A percentile compares a stretch with the other conserved stretches of the same genome.
phyloP scores from a whole-genome alignment of 2,888 invertebrate species.

The Tiliacea aurago region DNA sequence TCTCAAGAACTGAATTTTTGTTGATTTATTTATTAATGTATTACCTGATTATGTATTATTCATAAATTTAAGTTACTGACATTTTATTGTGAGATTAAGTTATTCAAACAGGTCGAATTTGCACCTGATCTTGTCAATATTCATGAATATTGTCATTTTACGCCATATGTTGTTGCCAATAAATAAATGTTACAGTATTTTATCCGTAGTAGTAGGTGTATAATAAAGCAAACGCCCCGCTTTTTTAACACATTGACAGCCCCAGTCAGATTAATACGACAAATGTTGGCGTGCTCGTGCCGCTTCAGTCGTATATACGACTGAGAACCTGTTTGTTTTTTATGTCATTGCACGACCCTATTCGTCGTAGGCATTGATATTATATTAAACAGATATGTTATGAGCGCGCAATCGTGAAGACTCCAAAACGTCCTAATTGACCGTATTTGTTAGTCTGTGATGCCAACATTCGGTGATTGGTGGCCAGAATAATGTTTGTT shows the following conservation, averaged over 20 bases:
- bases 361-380: too few relatives aligned
- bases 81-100: conserved; percentile 27
- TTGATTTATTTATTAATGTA: conserved; percentile 21
- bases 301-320: too few relatives aligned
- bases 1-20: conserved; percentile 57
- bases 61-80: conserved; percentile 18
- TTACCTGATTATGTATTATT: conserved; percentile 16
- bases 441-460: too few relatives aligned
- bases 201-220: conserved; percentile 7
- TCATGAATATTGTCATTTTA: conserved; percentile 10
- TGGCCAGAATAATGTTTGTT: too few relatives aligned
- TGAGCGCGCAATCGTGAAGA: too few relatives aligned
- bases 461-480: too few relatives aligned
- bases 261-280: too few relatives aligned
- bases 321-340: too few relatives aligned
- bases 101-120: conserved; percentile 19
- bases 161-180: conserved; percentile 37
- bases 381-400: too few relatives aligned
- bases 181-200: conserved; percentile 31
- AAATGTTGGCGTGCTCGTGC: too few relatives aligned
- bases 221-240: not conserved
- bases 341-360: too few relatives aligned
- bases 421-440: too few relatives aligned
- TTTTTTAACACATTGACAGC: conserved; percentile 1
- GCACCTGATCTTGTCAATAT: not conserved